Evolutionary conservation across 2,113 vertebrate genomes (phyloP).

Genomic region (Tenebrosternarchus preto): DNA sequence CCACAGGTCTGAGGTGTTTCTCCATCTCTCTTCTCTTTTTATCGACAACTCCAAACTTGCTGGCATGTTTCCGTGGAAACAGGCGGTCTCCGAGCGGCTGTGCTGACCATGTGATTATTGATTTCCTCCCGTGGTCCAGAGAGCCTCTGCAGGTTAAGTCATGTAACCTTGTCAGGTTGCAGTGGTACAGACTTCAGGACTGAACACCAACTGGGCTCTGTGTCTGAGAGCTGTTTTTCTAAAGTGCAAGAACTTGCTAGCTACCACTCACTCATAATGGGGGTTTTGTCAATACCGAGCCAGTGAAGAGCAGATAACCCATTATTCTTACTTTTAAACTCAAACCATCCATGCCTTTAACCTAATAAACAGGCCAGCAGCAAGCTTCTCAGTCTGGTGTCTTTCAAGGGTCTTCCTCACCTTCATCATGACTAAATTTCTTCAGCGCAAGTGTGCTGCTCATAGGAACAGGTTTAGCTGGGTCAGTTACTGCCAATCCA

Average conservation of each 20-base stretch:
- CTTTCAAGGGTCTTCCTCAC: slow-evolving; percentile 39
- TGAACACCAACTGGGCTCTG: slow-evolving; percentile 46
- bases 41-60: slow-evolving; percentile 51
- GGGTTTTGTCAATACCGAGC: slow-evolving; percentile 46
- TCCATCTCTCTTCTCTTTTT: neutral
- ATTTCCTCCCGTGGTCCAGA: slow-evolving; percentile 57
- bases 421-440: slow-evolving; percentile 48
- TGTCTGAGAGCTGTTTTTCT: slow-evolving; percentile 34
- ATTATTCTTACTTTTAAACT: slow-evolving; percentile 43
- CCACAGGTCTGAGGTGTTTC: slow-evolving; percentile 45
- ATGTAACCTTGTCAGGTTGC: slow-evolving; percentile 35
- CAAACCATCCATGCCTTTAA: slow-evolving; percentile 15
- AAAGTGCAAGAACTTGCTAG: slow-evolving; percentile 39
- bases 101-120: slow-evolving; percentile 58
- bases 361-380: neutral
- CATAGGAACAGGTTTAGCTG: slow-evolving; percentile 57
- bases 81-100: slow-evolving; percentile 51
- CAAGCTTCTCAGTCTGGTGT: neutral
- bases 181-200: slow-evolving; percentile 29
- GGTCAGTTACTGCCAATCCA: slow-evolving; percentile 66
- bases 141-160: slow-evolving; percentile 50
- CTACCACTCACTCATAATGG: slow-evolving; percentile 47
- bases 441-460: slow-evolving; percentile 47
- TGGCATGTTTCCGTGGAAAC: slow-evolving; percentile 66
- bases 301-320: slow-evolving; percentile 52